Evolutionary conservation across 2,113 vertebrate genomes (phyloP).

Genomic region (Petrocephalus microphthalmus): DNA sequence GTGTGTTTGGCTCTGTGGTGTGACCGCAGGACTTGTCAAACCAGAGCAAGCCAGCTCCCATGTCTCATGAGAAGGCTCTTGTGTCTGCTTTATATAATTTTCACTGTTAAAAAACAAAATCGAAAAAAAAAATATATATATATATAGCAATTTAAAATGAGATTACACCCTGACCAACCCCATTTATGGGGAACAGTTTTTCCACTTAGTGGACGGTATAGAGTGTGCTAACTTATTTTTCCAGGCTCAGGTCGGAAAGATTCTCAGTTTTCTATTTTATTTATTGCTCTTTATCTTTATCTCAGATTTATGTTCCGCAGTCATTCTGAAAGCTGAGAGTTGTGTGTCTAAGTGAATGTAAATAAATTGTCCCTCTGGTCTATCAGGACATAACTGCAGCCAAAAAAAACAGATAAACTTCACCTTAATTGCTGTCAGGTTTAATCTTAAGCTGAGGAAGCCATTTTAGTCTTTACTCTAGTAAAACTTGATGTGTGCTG

Average conservation of each 20-base stretch:
- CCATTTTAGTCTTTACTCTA: background rate
- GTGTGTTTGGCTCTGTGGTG: slow-evolving; percentile 42
- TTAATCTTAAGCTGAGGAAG: background rate
- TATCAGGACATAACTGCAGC: background rate
- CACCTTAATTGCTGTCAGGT: background rate
- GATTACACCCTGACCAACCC: too few relatives aligned
- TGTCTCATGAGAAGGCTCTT: slow-evolving; percentile 50
- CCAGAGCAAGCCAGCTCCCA: slow-evolving; percentile 47
- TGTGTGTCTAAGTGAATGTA: background rate
- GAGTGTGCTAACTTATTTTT: background rate
- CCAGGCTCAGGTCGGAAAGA: background rate
- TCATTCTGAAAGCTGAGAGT: background rate
- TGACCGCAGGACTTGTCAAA: slow-evolving; percentile 47
- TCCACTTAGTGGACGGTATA: background rate
- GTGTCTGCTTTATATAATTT: slow-evolving; percentile 46
- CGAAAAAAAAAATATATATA: background rate
- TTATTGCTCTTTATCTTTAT: background rate
- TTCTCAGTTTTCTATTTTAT: background rate
- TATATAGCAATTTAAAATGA: too few relatives aligned
- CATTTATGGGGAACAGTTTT: background rate
- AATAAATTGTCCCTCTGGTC: background rate
- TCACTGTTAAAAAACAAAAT: slow-evolving; percentile 28
- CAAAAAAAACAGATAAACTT: background rate
- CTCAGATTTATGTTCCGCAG: background rate
- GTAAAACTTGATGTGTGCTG: background rate